A percentile compares a stretch with the other conserved stretches of the same genome.
Evolutionary conservation across 1,140 invertebrate species (phyloP).

Genomic region (Panulirus ornatus): DNA sequence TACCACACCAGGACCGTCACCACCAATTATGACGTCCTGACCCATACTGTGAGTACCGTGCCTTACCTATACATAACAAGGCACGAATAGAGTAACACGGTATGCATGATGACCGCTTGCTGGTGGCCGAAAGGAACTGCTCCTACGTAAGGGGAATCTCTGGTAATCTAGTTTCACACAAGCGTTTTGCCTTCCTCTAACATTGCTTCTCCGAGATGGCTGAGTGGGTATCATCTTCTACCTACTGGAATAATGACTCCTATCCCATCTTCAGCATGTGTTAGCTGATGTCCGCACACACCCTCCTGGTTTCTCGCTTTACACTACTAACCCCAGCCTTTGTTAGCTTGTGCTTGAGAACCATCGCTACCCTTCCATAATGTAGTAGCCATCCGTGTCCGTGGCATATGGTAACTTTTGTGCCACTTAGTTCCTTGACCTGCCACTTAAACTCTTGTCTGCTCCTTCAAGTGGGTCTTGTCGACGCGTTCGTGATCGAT

Average conservation of each 20-base stretch:
- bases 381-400: neutral
- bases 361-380: neutral
- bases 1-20: slow-evolving; percentile 28
- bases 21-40: slow-evolving; percentile 3
- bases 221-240: too few relatives aligned
- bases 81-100: neutral
- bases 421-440: too few relatives aligned
- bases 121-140: neutral
- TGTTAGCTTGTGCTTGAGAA: neutral
- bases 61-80: neutral
- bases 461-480: too few relatives aligned
- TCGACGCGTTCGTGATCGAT: too few relatives aligned
- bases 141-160: neutral
- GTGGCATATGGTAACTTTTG: neutral
- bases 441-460: neutral
- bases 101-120: neutral
- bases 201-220: too few relatives aligned
- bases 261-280: too few relatives aligned
- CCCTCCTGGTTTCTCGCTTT: too few relatives aligned
- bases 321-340: neutral
- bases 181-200: too few relatives aligned
- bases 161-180: neutral
- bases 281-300: too few relatives aligned
- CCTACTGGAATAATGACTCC: too few relatives aligned
- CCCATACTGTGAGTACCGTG: slow-evolving; percentile 5